Percentiles rank a stretch among this genome's conserved stretches.
Conservation (phyloP, 1,140 invertebrate species). For the Chymomyza costata region DNA sequence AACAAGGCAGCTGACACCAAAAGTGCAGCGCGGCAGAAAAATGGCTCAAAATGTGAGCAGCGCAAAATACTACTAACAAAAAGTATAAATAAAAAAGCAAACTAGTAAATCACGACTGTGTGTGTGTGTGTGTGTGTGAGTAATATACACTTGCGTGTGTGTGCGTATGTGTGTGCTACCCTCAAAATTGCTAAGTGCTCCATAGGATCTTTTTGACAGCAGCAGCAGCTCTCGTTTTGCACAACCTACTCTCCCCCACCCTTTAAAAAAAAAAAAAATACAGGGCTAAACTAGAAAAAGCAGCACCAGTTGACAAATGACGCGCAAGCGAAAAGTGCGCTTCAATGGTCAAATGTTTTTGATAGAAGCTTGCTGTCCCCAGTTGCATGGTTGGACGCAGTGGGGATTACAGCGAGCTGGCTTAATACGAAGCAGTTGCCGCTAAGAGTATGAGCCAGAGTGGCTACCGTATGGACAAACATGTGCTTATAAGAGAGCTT, state of each 20-base stretch:
- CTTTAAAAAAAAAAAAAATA: no score
- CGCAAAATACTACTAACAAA: constrained; percentile 1
- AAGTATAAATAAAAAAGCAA: constrained; percentile 8
- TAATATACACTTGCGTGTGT: no score
- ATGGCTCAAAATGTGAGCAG: constrained; percentile 46
- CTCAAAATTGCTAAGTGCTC: no score
- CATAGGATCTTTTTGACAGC: no score
- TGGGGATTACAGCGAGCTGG: no score
- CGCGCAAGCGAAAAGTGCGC: constrained; percentile 69
- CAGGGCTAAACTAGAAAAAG: no score
- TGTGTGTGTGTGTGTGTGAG: not conserved
- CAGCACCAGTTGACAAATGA: constrained; percentile 72
- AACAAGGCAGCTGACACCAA: constrained; percentile 71
- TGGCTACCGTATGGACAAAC: no score
- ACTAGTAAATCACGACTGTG: constrained; percentile 49
- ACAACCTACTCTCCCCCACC: no score
- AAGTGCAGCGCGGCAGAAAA: constrained; percentile 52
- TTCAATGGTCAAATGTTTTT: constrained; percentile 70
- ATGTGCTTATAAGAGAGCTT: no score
- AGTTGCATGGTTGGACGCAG: not conserved
- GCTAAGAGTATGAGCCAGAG: no score
- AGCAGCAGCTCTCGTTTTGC: not conserved
- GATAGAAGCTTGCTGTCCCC: not conserved
- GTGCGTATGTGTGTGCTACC: constrained; percentile 7
- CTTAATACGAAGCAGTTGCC: no score